phyloP scores from a whole-genome alignment of 2,888 invertebrate genomes.

The Flexamia atlantica region DNA sequence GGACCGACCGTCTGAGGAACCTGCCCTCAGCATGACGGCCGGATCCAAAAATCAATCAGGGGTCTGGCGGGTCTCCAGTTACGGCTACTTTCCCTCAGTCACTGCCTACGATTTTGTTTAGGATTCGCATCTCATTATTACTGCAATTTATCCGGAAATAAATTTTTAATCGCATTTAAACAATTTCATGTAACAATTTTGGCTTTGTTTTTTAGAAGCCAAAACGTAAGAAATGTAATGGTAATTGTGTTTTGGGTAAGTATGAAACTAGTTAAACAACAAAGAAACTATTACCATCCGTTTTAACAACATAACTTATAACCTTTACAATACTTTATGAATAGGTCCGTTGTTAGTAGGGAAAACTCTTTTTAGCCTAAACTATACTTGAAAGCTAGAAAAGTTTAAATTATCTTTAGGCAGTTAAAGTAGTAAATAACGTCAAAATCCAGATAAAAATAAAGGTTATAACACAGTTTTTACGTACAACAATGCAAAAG shows the following conservation, averaged over 20 bases:
- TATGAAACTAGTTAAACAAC: too few relatives aligned
- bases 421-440: background rate
- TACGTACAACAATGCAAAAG: conserved; percentile 10
- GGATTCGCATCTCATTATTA: background rate
- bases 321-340: too few relatives aligned
- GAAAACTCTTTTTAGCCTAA: too few relatives aligned
- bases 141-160: background rate
- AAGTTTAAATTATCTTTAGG: background rate
- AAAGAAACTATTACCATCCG: too few relatives aligned
- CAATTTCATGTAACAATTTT: too few relatives aligned
- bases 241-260: too few relatives aligned
- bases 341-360: too few relatives aligned
- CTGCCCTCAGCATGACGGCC: conserved; percentile 31
- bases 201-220: too few relatives aligned
- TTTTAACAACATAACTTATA: too few relatives aligned
- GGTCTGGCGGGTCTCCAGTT: conserved; percentile 5
- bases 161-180: too few relatives aligned
- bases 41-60: conserved; percentile 42
- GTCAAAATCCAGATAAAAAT: background rate
- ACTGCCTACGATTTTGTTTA: background rate
- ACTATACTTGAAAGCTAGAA: too few relatives aligned
- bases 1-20: background rate
- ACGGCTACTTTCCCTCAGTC: conserved; percentile 24
- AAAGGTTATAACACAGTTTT: background rate
- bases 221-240: too few relatives aligned